phyloP scores from a whole-genome alignment of 2,797 vertebrate species.

The Moxostoma hubbsi region DNA sequence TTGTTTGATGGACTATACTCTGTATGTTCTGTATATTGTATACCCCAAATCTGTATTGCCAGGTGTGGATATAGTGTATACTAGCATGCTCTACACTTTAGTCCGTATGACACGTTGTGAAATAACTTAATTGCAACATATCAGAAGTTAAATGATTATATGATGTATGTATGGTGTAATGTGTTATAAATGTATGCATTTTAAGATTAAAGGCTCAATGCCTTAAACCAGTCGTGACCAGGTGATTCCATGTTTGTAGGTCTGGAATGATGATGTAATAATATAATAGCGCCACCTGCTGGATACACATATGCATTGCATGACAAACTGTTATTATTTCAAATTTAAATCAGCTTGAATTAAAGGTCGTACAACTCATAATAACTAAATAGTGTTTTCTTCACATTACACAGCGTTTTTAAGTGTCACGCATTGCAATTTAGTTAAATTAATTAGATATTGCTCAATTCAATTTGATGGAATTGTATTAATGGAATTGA shows the following conservation, averaged over 20 bases:
- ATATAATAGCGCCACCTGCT: conserved; percentile 37
- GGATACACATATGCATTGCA: conserved; percentile 1
- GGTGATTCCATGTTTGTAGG: not conserved
- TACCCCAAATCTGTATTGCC: not conserved
- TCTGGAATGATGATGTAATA: not conserved
- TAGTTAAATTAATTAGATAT: no score
- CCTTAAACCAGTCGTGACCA: not conserved
- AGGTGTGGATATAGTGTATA: conserved; percentile 2
- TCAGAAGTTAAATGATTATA: not conserved
- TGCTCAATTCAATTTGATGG: no score
- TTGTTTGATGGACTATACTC: not conserved
- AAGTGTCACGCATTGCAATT: no score
- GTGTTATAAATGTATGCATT: conserved; percentile 4
- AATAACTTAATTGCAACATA: conserved; percentile 12
- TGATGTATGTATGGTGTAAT: not conserved
- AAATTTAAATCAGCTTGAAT: no score
- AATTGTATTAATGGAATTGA: no score
- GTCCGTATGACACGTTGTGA: not conserved
- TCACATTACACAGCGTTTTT: no score
- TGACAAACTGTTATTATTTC: not conserved
- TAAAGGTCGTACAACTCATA: no score
- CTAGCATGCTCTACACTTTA: conserved; percentile 3
- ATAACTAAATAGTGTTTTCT: no score
- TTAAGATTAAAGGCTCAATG: not conserved
- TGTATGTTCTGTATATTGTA: not conserved